Conservation (phyloP, 1,140 invertebrate species). For the Platyura marginata region DNA sequence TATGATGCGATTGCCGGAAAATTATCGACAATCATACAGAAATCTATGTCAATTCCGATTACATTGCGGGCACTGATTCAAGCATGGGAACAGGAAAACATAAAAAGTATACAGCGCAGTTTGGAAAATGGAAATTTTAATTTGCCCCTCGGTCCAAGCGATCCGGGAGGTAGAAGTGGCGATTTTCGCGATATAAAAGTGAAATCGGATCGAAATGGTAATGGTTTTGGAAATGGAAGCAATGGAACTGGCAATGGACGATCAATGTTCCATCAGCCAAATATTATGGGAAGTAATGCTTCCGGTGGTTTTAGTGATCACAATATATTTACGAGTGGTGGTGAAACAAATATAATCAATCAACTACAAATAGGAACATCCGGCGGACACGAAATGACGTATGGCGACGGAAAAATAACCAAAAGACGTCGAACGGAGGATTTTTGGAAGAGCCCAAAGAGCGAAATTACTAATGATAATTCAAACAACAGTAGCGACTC, state of each 20-base stretch:
- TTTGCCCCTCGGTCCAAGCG: constrained; percentile 21
- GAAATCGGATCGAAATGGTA: not conserved
- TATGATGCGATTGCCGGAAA: constrained; percentile 44
- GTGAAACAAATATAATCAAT: constrained; percentile 3
- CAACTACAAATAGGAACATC: no score
- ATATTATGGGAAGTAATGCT: no score
- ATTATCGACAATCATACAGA: constrained; percentile 69
- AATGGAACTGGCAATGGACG: constrained; percentile 9
- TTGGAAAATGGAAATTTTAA: constrained; percentile 17
- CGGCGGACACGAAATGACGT: not conserved
- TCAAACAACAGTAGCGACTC: constrained; percentile 2
- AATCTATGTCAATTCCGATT: constrained; percentile 78
- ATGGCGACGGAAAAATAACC: not conserved
- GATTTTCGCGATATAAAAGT: constrained; percentile 2
- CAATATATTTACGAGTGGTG: not conserved
- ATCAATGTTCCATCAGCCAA: no score
- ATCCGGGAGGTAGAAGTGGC: constrained; percentile 14
- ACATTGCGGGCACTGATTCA: constrained; percentile 52
- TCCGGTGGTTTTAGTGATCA: constrained; percentile 5
- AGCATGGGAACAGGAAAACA: constrained; percentile 37
- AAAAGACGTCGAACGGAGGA: constrained; percentile 17
- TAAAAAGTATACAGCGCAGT: constrained; percentile 28
- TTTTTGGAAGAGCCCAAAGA: constrained; percentile 30
- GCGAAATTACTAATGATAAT: constrained; percentile 25
- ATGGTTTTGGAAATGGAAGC: constrained; percentile 4